phyloP scores from a whole-genome alignment of 2,113 vertebrate species.

The Cyphotilapia sp. region DNA sequence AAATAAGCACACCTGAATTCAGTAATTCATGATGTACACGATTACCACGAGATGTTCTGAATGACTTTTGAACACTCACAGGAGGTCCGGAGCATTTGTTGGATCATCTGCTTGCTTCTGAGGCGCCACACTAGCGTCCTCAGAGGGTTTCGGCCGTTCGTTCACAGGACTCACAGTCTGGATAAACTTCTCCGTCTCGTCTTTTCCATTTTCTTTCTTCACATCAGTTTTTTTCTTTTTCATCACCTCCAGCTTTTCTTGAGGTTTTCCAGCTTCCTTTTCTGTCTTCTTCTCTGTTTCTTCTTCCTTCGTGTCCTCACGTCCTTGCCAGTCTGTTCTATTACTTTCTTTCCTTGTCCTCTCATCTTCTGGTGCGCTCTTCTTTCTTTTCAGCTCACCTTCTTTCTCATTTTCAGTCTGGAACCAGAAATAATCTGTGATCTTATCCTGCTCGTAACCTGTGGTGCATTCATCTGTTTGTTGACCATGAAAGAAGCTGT shows the following conservation, averaged over 20 bases:
- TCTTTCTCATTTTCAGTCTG: not conserved
- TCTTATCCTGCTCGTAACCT: not conserved
- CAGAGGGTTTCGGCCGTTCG: not conserved
- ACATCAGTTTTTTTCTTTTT: not conserved
- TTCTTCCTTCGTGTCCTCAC: fast-evolving
- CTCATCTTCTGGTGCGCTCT: not conserved
- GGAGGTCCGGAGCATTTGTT: not conserved
- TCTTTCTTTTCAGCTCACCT: not conserved
- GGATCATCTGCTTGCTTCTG: not conserved
- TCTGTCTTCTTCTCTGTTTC: not conserved
- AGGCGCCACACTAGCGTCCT: not conserved
- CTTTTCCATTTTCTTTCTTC: not conserved
- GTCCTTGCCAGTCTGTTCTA: not conserved
- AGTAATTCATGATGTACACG: not conserved
- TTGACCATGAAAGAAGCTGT: not conserved
- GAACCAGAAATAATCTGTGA: not conserved
- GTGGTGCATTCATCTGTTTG: fast-evolving
- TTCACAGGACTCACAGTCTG: not conserved
- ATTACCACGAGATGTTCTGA: not conserved
- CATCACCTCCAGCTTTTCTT: not conserved
- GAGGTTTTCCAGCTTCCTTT: not conserved
- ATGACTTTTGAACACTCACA: not conserved
- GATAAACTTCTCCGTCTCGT: not conserved
- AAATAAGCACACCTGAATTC: not conserved
- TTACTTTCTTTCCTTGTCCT: not conserved